Evolutionary conservation across 2,888 invertebrate genomes (phyloP), one percentile per base, ranked within the genome.

Genomic region (Galerucella nymphaeae): DNA sequence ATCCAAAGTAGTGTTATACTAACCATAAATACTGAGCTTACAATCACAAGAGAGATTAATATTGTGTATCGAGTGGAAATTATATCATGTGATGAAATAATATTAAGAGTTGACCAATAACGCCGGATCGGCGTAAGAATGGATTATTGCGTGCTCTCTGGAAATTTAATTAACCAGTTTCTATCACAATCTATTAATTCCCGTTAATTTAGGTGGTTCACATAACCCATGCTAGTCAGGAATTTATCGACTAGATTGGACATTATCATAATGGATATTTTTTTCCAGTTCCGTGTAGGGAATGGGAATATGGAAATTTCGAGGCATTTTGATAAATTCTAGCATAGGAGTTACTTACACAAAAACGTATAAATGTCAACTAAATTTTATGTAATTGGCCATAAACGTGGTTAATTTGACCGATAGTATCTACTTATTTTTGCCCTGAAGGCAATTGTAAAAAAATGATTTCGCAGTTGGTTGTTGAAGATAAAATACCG

Each of bases 151-250:
- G 81, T 82, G 82, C 75, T 73, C 70, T 75, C 72, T 72, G 75
- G 77, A 78, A 78, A 80, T 81, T 81, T 79, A 80, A 80, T 81
- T 79, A 80, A 76, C 75, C 77, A 76, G 78, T 79, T 78, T 77
- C 80, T 80, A 82, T 82, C 81, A 80, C 81, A 82, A 81, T 80
- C 78, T 81, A 81, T 81, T 82, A 81, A 82, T 80, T 80, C 77
- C 75, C 79, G 78, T 80, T 81, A 81, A 81, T 81, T 78, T 74
- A 63, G 76, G 72, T 67, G 70, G 70, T 62, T 73, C 72, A 70
- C 69, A 71, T 69, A 65, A 69, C 71, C 59, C 48, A 53, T 66
- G 69, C 70, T 73, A 73, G 66, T 53, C 59, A 55, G 73, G 38
- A 73, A 73, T 73, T 70, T 73, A 73, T 73, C 63, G 70, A 58